Evolutionary conservation across 2,888 invertebrate species (phyloP), one percentile per base, ranked within the genome.

Genomic region (Euplagia quadripunctaria): DNA sequence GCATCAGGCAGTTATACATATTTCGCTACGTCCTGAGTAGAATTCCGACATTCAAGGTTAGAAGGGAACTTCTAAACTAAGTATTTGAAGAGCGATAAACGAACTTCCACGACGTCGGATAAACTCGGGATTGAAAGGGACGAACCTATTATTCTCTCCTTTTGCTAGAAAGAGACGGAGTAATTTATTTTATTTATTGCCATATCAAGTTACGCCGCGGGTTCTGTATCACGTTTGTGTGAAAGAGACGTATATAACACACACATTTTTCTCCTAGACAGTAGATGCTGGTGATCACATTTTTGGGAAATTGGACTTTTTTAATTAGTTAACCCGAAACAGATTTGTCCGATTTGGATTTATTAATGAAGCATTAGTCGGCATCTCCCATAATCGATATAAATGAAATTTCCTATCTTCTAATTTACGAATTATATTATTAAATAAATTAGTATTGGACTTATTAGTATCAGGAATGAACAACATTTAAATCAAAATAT

Each of bases 21-120:
- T 74, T 78, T 84, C 79, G 76, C 81, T 80, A 82, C 78, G 80
- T 81, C 78, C 86, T 86, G 82, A 88, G 85, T 86, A 90, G 88
- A 91, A 92, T 92, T 90, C 88, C 87, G 90, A 89, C 87, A 89
- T 92, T 92, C 94, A 95, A 94, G 94, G 94, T 94, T 92, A 93
- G 87, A 90, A 88, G 88, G 90, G 90, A 94, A 93, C 92, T 93
- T 93, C 91, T 89, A 90, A 93, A 89, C 88, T 85, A 90, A 92
- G 92, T 94, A 94, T 94, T 94, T 94, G 92, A 91, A 92, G 88
- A 93, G 90, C 92, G 94, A 94, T 93, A 94, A 93, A 90, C 89
- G 86, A 91, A 91, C 88, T 88, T 88, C 88, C 86, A 86, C 81
- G 86, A 90, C 85, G 85, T 90, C 86, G 87, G 87, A 87, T 88